Conservation (phyloP, 2,797 vertebrate genomes). For the Halcyon badia region DNA sequence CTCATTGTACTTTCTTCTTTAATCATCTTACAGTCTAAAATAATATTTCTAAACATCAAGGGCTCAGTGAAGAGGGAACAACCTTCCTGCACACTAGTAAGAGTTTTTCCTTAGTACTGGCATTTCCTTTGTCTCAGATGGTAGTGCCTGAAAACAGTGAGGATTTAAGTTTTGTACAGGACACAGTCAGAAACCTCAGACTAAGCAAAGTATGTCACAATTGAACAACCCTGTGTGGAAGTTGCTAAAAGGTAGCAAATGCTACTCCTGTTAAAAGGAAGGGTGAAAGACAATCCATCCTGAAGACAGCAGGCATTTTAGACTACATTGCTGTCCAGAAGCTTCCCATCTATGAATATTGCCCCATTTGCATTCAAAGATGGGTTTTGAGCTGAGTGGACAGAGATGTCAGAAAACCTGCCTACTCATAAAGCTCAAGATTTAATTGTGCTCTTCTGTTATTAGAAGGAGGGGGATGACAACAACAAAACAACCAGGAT, state of each 20-base stretch:
- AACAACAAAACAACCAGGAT: not conserved
- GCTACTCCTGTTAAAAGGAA: not conserved
- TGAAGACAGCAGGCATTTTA: not conserved
- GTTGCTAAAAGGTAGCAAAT: not conserved
- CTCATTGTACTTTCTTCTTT: not conserved
- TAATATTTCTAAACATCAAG: not conserved
- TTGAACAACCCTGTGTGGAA: not conserved
- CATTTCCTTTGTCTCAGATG: not conserved
- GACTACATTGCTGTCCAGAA: not conserved
- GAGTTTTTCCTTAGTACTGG: not conserved
- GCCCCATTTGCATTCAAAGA: not conserved
- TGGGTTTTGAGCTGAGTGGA: not conserved
- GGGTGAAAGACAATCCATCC: not conserved
- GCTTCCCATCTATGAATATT: not conserved
- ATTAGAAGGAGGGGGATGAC: not conserved
- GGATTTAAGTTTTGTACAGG: not conserved
- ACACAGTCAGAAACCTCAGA: not conserved
- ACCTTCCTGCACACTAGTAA: not conserved
- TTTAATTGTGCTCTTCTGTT: not conserved
- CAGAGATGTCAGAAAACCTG: not conserved
- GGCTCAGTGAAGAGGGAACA: not conserved
- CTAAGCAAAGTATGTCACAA: not conserved
- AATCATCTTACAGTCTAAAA: not conserved
- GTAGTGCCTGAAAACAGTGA: not conserved
- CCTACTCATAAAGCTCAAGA: not conserved